Conservation (phyloP, 2,113 vertebrate species). For the Telmatochromis sp. region DNA sequence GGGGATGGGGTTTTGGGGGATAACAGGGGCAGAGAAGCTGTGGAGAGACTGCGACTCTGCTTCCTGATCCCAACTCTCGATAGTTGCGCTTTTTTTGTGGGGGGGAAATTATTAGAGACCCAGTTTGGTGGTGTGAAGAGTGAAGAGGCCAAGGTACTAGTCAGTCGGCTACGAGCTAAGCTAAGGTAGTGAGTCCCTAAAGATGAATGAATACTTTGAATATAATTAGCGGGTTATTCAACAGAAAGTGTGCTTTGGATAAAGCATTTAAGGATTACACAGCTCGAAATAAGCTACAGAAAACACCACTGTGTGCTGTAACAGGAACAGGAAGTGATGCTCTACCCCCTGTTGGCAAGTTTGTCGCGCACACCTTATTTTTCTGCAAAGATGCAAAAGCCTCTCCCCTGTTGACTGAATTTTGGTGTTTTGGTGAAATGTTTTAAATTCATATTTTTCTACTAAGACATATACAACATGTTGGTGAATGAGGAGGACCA, state of each 20-base stretch:
- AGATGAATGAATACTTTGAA: not conserved
- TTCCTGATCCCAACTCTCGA: not conserved
- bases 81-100: fast-evolving
- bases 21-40: not conserved
- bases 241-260: not conserved
- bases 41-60: not conserved
- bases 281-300: not conserved
- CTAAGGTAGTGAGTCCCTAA: not conserved
- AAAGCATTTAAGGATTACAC: not conserved
- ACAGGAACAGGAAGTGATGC: not conserved
- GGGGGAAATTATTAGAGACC: fast-evolving
- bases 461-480: fast-evolving
- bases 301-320: not conserved
- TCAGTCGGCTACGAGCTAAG: not conserved
- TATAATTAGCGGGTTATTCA: not conserved
- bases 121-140: not conserved
- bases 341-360: not conserved
- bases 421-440: not conserved
- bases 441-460: not conserved
- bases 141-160: not conserved
- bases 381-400: not conserved
- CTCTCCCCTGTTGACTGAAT: not conserved
- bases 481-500: not conserved
- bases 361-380: not conserved
- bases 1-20: not conserved